Percentiles rank a stretch among this genome's conserved stretches.
phyloP scores from a whole-genome alignment of 2,888 invertebrate genomes.

The Tipula lateralis region DNA sequence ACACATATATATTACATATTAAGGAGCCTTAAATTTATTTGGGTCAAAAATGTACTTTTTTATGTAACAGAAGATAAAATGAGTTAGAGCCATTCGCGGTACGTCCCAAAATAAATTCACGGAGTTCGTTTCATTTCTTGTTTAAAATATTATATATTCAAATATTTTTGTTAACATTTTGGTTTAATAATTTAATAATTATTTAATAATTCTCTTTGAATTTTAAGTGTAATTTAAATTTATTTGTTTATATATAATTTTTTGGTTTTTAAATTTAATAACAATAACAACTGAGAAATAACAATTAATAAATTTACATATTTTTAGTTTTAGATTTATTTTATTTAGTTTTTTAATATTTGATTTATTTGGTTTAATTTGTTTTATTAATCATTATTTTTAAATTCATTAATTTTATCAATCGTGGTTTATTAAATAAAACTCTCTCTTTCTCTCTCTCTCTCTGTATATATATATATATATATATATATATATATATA shows the following conservation, averaged over 20 bases:
- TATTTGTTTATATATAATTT: not conserved
- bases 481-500: too few species aligned
- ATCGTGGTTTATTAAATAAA: not conserved
- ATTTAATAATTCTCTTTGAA: not conserved
- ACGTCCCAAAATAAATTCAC: not conserved
- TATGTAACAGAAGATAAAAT: not conserved
- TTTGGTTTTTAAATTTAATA: conserved; percentile 12
- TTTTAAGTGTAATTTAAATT: not conserved
- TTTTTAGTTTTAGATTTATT: conserved; percentile 12
- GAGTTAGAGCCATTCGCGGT: not conserved
- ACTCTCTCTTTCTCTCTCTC: too few species aligned
- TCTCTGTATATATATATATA: too few species aligned
- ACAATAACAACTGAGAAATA: conserved; percentile 30
- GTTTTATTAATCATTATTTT: not conserved
- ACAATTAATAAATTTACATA: conserved; percentile 28
- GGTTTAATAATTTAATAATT: conserved; percentile 24
- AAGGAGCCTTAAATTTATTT: not conserved
- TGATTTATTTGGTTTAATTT: not conserved
- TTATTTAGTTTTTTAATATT: not conserved
- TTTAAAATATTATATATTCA: not conserved
- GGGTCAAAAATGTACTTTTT: not conserved
- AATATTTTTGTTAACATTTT: not conserved
- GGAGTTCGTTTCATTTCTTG: not conserved
- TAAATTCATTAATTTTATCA: conserved; percentile 26
- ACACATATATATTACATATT: not conserved